Base-by-base conservation (phyloP, 2,113 vertebrate genomes). In the Apodemus speciosus region DNA sequence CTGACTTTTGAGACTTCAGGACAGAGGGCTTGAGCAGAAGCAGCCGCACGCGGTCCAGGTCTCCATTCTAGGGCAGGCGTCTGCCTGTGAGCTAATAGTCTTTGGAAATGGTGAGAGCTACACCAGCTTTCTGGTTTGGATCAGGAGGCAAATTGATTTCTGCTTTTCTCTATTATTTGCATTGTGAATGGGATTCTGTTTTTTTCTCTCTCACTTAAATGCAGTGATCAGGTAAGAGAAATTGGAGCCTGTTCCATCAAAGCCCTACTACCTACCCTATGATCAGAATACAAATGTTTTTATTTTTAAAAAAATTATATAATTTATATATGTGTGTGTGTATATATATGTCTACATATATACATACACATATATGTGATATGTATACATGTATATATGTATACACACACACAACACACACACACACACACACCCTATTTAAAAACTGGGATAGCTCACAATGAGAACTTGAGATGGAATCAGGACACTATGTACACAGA, bases 101-200 rank as follows among this genome's bases (percentile, higher is more conserved):
- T 53, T 56, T 23, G 81, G 69, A 85, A 75, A 81, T 60, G 86
- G 23, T 73, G 18, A 25, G 81, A 90, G 93, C 85, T 90, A 73
- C 46, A 92, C 66, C 81, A 84, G 85, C 93, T 96, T 95, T 96
- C 93, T 94, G 91, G 76, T 84, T 97, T 95, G 95, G 93, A 97
- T 95, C 93, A 94, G 85, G 85, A 95, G 71, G 93, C 88, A 89
- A 81, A 95, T 77, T 83, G 71, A 38, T 93, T 94, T 93, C 93
- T 96, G 90, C 51, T 62, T 94, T 94, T 95, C 85, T 84, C 66
- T 91, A 72, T 81, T 91, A 86, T 96, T 97, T 95, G 89, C 92
- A 93, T 92, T 91, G 88, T 95, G 93, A 94, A 93, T 75, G 49
- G 91, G 43, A 83, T 96, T 94, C 58, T 10, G 1, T 83, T 86